Percentiles rank a stretch among this genome's conserved stretches.
phyloP scores from a whole-genome alignment of 2,797 vertebrate genomes.

The Borostomias antarcticus region DNA sequence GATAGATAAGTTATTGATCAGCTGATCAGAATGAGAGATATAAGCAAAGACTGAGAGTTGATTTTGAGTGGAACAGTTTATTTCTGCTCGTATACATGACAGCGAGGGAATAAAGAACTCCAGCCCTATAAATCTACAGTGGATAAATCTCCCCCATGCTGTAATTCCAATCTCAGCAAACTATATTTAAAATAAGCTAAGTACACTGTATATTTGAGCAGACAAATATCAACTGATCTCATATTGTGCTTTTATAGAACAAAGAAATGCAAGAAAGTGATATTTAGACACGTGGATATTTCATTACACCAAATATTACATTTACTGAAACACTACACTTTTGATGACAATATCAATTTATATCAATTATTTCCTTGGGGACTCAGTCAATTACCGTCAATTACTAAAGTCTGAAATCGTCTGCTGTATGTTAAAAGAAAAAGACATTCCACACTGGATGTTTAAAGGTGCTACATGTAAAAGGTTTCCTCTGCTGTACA shows the following conservation, averaged over 20 bases:
- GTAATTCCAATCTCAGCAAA: conserved; percentile 23
- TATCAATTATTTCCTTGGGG: conserved; percentile 19
- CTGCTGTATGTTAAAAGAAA: background rate
- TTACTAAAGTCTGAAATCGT: conserved; percentile 4
- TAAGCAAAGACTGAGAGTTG: background rate
- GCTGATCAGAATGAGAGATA: background rate
- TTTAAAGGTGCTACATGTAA: too few species aligned
- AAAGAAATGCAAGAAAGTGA: background rate
- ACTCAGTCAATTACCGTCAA: conserved; percentile 4
- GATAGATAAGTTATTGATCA: background rate
- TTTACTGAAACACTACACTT: conserved; percentile 2
- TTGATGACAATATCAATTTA: background rate
- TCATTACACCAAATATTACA: background rate
- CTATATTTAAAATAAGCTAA: conserved; percentile 28
- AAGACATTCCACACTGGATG: conserved; percentile 39
- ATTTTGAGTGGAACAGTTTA: conserved; percentile 46
- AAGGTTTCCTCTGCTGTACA: too few species aligned
- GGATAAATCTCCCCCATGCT: conserved; percentile 18
- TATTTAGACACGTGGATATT: conserved; percentile 7
- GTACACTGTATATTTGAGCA: conserved; percentile 2
- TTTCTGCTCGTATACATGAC: conserved; percentile 61
- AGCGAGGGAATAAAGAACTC: too few species aligned
- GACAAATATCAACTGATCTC: conserved; percentile 29
- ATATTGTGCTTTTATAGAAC: conserved; percentile 58
- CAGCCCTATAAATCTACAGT: conserved; percentile 21